Conservation (phyloP, 23 tunicate species). For the Ciona savignyi region DNA sequence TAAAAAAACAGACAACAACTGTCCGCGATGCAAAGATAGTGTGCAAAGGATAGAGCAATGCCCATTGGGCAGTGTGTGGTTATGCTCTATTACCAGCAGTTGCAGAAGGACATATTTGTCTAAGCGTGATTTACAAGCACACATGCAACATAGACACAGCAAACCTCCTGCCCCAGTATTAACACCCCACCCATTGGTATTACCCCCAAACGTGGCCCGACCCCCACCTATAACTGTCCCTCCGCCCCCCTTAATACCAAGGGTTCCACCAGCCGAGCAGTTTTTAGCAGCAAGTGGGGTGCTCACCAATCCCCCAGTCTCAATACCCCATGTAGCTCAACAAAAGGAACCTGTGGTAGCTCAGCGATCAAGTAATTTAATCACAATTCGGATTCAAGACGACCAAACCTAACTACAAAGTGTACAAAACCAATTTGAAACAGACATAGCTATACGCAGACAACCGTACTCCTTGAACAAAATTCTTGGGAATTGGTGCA, state of each 20-base stretch:
- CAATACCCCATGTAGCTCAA: slow-evolving; percentile 2
- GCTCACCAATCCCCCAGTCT: neutral
- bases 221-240: slow-evolving; percentile 43
- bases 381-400: slow-evolving; percentile 80
- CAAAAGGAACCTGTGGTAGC: slow-evolving; percentile 6
- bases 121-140: slow-evolving; percentile 83
- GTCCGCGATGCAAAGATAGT: slow-evolving; percentile 85
- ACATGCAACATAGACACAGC: slow-evolving; percentile 76
- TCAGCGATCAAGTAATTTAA: slow-evolving; percentile 64
- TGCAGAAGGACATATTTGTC: slow-evolving; percentile 83
- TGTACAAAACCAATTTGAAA: neutral
- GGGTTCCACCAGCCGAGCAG: slow-evolving; percentile 8
- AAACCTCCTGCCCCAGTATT: slow-evolving; percentile 15
- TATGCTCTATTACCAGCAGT: slow-evolving; percentile 44
- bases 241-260: slow-evolving; percentile 42
- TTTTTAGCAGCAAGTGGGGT: neutral
- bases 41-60: slow-evolving; percentile 90
- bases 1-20: slow-evolving; percentile 83
- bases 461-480: too few species aligned
- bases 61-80: slow-evolving; percentile 75
- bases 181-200: slow-evolving; percentile 14
- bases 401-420: neutral
- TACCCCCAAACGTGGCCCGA: slow-evolving; percentile 8
- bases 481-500: too few species aligned
- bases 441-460: too few species aligned